Base-by-base conservation (phyloP, 2,888 invertebrate species). In the Thyatira batis region DNA sequence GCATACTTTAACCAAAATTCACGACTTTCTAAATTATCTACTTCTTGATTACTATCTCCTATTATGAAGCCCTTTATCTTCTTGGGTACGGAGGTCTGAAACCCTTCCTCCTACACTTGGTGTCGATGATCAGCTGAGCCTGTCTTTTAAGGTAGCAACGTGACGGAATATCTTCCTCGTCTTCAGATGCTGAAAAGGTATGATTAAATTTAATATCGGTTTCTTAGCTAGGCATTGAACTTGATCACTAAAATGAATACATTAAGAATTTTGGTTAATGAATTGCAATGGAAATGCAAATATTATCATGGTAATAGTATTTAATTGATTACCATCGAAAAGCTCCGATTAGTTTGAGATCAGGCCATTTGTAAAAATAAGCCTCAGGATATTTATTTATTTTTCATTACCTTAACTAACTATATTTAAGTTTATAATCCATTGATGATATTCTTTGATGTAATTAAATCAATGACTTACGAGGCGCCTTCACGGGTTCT, bases 131-230 rank as follows among this genome's bases (percentile, higher is more conserved):
- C 20, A 97, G 83, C 74, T 96, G 96, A 0, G 97, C 96, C 80
- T 97, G 97, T 55, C 96, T 92, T 85, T 97, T 97, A 56, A 97
- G 85, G 78, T 94, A 95, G 59, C 94, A 95, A 49, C 97, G 93
- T 0, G 97, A 96, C 0, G 97, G 97, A 45, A 97, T 95, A 74
- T 97, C 97, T 61, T 96, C 96, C 72, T 97, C 97, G 60, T 97
- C 97, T 56, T 97, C 97, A 0, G 96, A 94, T 3, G 92, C 94
- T 92, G 80, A 9, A 78, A 77, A 6, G 46, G 5, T 56, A 54
- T 44, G 28, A 51, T 39, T 17, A 1, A 49, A 3, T 23, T 21
- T 17, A 45, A 43, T 25, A n/a, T n/a, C 4, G 28, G 9, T 9
- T 13, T 44, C 10, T n/a, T n/a, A n/a, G n/a, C n/a, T n/a, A n/a